A percentile compares a stretch with the other conserved stretches of the same genome.
phyloP scores from a whole-genome alignment of 2,113 vertebrate genomes.

The Coracopsis vasa region DNA sequence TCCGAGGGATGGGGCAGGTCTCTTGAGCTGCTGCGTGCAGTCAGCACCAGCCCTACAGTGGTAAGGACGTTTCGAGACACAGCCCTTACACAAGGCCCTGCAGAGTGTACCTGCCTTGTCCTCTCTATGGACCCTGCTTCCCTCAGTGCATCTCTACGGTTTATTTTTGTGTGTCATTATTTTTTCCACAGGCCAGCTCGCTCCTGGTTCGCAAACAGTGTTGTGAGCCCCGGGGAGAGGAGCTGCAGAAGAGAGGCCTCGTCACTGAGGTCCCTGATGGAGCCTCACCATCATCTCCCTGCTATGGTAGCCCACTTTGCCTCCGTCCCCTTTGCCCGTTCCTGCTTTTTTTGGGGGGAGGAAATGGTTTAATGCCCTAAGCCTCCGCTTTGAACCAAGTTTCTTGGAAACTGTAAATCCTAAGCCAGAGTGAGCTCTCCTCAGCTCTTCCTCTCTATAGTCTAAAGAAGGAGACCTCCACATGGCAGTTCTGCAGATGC shows the following conservation, averaged over 20 bases:
- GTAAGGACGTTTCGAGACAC: background rate
- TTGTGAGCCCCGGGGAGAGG: background rate
- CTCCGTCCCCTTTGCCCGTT: background rate
- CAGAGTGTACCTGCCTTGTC: background rate
- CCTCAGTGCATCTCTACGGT: background rate
- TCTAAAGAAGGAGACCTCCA: background rate
- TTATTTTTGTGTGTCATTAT: background rate
- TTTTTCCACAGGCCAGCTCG: background rate
- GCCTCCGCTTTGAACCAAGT: background rate
- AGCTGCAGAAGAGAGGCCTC: background rate
- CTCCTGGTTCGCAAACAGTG: background rate
- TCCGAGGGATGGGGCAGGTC: background rate
- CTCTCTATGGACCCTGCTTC: background rate
- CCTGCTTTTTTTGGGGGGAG: background rate
- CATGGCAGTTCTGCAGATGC: background rate
- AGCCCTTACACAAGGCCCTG: background rate
- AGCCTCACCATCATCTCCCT: rapidly evolving
- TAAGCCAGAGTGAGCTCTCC: background rate
- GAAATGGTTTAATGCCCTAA: background rate
- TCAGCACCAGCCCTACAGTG: background rate
- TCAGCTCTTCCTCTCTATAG: background rate
- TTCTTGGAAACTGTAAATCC: background rate
- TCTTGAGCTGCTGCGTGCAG: background rate
- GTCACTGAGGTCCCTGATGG: background rate
- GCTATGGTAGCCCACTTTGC: background rate